Evolutionary conservation across 2,888 invertebrate species (phyloP).

Genomic region (Mesoligia furuncula): DNA sequence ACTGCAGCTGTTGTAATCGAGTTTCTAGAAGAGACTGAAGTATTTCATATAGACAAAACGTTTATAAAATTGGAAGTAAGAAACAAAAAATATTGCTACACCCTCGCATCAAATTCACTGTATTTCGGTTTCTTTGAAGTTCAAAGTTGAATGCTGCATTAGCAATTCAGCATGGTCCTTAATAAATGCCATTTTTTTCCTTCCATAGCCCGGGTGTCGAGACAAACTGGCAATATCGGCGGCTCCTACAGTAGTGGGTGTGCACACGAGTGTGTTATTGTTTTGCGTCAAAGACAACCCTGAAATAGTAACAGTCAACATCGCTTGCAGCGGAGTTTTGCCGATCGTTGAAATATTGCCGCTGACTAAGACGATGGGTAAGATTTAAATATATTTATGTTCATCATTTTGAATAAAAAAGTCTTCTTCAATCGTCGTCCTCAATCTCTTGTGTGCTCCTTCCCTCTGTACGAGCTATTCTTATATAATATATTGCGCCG

Average conservation of each 20-base stretch:
- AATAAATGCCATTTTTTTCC: background rate
- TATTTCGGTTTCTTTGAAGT: background rate
- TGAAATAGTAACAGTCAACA: slow-evolving; percentile 86
- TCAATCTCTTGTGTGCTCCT: background rate
- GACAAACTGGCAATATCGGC: slow-evolving; percentile 82
- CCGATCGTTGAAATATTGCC: slow-evolving; percentile 88
- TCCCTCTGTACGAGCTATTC: background rate
- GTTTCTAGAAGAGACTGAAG: slow-evolving; percentile 81
- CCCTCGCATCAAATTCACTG: background rate
- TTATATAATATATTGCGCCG: background rate
- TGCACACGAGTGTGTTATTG: slow-evolving; percentile 76
- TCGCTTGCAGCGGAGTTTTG: slow-evolving; percentile 88
- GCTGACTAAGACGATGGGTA: slow-evolving; percentile 82
- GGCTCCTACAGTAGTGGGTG: slow-evolving; percentile 81
- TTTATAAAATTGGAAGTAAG: slow-evolving; percentile 79
- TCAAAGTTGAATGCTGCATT: background rate
- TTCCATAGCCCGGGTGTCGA: slow-evolving; percentile 81
- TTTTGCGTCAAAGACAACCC: slow-evolving; percentile 91
- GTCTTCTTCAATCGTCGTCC: background rate
- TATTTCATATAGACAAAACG: slow-evolving; percentile 86
- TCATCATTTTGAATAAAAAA: background rate
- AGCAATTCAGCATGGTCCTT: background rate
- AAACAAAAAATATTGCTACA: background rate
- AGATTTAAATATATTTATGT: slow-evolving; percentile 31
- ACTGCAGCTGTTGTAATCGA: slow-evolving; percentile 85